Conservation (phyloP, 2,888 invertebrate genomes). For the Philereme vetulata region DNA sequence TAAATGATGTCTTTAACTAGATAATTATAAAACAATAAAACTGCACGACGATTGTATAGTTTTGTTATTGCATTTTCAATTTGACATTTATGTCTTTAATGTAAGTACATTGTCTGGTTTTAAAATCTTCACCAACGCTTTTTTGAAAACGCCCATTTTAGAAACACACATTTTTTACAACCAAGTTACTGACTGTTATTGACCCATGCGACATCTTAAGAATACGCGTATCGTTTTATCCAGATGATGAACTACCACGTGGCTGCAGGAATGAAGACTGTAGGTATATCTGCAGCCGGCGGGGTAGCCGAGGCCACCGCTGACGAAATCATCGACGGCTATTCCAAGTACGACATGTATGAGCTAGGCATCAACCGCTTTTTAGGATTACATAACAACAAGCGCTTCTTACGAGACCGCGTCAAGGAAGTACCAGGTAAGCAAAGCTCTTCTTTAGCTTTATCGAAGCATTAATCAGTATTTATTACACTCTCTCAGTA, state of each 20-base stretch:
- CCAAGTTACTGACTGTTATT: too few relatives aligned
- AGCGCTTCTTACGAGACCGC: conserved; percentile 94
- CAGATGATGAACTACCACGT: conserved; percentile 94
- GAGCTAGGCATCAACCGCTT: conserved; percentile 95
- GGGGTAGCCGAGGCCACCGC: conserved; percentile 96
- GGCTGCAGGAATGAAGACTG: conserved; percentile 98
- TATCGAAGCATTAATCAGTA: neutral
- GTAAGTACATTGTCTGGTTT: too few relatives aligned
- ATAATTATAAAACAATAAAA: too few relatives aligned
- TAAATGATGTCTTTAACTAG: too few relatives aligned
- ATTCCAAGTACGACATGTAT: conserved; percentile 92
- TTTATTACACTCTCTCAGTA: neutral
- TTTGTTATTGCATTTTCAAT: too few relatives aligned
- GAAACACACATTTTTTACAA: too few relatives aligned
- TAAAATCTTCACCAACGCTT: too few relatives aligned
- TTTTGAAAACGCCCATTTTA: too few relatives aligned
- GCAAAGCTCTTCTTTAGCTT: conserved; percentile 4
- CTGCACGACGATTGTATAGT: too few relatives aligned
- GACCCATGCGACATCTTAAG: too few relatives aligned
- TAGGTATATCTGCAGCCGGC: conserved; percentile 97
- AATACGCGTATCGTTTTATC: conserved; percentile 1
- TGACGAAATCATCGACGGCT: conserved; percentile 93
- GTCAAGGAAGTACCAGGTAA: conserved; percentile 95
- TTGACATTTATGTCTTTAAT: too few relatives aligned
- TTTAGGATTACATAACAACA: conserved; percentile 96